Conservation (phyloP, 2,888 invertebrate genomes). For the Rhodophaea formosa region DNA sequence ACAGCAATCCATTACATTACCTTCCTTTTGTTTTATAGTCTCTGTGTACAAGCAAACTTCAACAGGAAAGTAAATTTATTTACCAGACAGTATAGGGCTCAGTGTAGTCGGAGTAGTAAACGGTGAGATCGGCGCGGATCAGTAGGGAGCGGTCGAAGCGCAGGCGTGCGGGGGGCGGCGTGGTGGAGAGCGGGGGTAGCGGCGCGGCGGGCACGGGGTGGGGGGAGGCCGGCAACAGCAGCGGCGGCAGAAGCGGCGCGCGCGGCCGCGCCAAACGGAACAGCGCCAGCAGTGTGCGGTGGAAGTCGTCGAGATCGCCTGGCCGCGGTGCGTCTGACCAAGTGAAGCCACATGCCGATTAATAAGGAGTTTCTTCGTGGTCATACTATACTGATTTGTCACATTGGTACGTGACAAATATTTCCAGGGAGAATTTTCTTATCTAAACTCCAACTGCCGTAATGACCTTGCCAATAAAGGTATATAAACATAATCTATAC, state of each 20-base stretch:
- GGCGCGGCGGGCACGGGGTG: background rate
- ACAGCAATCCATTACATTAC: background rate
- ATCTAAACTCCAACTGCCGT: too few species aligned
- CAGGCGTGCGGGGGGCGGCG: background rate
- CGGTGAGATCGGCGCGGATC: background rate
- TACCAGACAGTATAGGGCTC: conserved; percentile 1
- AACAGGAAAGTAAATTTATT: background rate
- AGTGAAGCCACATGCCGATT: too few species aligned
- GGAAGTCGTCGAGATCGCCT: background rate
- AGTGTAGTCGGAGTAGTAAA: conserved; percentile 1
- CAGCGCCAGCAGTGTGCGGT: background rate
- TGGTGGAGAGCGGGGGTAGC: background rate
- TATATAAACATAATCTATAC: too few species aligned
- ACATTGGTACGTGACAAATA: too few species aligned
- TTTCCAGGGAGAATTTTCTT: too few species aligned
- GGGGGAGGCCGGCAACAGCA: conserved; percentile 9
- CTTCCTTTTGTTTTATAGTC: too few species aligned
- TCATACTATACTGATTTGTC: too few species aligned
- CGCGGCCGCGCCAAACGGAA: background rate
- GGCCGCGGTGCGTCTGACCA: background rate
- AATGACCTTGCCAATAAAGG: too few species aligned
- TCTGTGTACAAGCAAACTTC: too few species aligned
- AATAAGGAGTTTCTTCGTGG: too few species aligned
- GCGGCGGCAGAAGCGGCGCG: conserved; percentile 13
- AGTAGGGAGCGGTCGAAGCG: background rate